These are phyloP conservation scores for Sebastes fasciatus DNA, from an alignment of 2,113 vertebrate genomes.

Conservation along the genomic window DNA sequence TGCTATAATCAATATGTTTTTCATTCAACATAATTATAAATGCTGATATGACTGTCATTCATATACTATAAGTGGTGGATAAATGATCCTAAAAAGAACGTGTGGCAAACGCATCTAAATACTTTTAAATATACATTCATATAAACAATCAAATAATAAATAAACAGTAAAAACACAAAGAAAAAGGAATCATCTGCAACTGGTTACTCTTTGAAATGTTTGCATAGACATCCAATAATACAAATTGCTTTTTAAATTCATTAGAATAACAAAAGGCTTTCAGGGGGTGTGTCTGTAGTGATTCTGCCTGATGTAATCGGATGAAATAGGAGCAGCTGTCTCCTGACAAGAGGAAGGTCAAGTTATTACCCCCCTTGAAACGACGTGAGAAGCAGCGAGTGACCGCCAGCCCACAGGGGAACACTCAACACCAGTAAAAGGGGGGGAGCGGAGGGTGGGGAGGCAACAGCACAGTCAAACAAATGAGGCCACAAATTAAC, in stretches of 20 bases:
- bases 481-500: conserved; percentile 64
- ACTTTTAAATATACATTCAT: neutral
- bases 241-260: neutral
- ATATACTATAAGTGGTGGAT: neutral
- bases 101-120: neutral
- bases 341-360: conserved; percentile 63
- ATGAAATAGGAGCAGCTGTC: conserved; percentile 47
- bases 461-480: conserved; percentile 52
- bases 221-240: neutral
- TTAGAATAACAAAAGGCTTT: conserved; percentile 3
- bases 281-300: neutral
- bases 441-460: conserved; percentile 17
- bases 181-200: neutral
- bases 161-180: neutral
- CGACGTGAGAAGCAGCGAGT: conserved; percentile 32
- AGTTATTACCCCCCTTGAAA: conserved; percentile 57
- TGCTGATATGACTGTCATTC: neutral
- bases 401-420: conserved; percentile 39
- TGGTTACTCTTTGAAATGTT: neutral
- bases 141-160: neutral
- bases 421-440: conserved; percentile 31
- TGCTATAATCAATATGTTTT: neutral
- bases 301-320: conserved; percentile 9
- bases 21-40: neutral
- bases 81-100: neutral